Evolutionary conservation across 1,140 invertebrate species (phyloP), one percentile per base, ranked within the genome.

Genomic region (Tribolium madens): DNA sequence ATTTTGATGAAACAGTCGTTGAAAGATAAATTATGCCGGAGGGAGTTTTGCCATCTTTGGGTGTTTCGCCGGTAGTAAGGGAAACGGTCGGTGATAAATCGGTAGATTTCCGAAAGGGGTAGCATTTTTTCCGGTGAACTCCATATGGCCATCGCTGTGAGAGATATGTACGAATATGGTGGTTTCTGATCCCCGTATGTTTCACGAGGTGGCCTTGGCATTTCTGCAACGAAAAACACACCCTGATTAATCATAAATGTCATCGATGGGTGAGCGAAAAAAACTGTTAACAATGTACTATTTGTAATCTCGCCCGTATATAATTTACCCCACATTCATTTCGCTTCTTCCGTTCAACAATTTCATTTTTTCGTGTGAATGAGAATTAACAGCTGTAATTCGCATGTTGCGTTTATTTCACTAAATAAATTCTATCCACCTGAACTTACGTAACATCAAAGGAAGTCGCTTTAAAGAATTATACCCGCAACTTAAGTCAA

Each of bases 141-240:
- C 92, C 96, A 96, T 79, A 99, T 98, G 9, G 97, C 97, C 97
- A 98, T 98, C 15, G 97, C 97, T 10, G 97, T 98, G 64, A 99
- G 87, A 0, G 96, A 97, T 77, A 99, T 98, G 85, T 99, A 98
- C 0, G 96, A 98, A 85, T 97, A 99, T 0, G 97, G 97, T 48
- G 97, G 97, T 85, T 99, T 99, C 83, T 97, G 95, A 85, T 96
- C 95, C 83, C 95, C 95, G 86, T 97, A 97, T 13, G 94, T 95
- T 87, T 96, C 96, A 82, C 95, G 90, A 83, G 94, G 94, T 60
- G 96, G 96, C 83, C 96, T 91, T 83, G 96, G 96, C 96, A 97
- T 97, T 68, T 80, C 87, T 52, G 26, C 9, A 72, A 48, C 50
- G 36, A 72, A 72, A 64, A 48, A 72, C 47, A 12, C 70, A 72